Evolutionary conservation across 1,140 invertebrate species (phyloP), one percentile per base, ranked within the genome.

Genomic region (Papilio aristodemus): DNA sequence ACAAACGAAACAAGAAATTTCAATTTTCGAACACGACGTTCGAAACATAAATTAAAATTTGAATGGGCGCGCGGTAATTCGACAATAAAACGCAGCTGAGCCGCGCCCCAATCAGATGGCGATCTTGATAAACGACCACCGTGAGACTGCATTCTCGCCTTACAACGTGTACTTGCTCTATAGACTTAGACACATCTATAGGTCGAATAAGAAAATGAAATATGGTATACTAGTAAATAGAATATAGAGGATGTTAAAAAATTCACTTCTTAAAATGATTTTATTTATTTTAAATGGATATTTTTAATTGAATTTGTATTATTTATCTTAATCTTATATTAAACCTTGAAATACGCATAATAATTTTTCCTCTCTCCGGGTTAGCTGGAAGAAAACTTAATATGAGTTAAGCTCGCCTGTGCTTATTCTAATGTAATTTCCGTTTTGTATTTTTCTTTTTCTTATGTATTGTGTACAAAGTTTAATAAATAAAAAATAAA

Each of bases 51-150:
- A 90, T 90, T 91, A 89, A 91, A 91, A 91, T 91, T 85, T 81
- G 84, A 85, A 89, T 84, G 79, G 83, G 85, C 79, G 75, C 76
- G 74, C 70, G 76, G 85, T 87, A 86, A 89, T 87, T 89, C 81
- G 83, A 85, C 86, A 90, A 89, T 90, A 91, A 91, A 91, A 90
- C 87, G 86, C 89, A 91, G 87, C 89, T 91, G 87, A 89, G 86
- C 71, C 86, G 80, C 83, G 78, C 85, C 86, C 85, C 87, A 83
- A 89, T 90, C 85, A 84, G 79, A 84, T 81, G 84, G 84, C 86
- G 87, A 91, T 91, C 85, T 85, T 91, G 89, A 91, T 90, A 91
- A 91, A 91, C 85, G 86, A 91, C 58, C 84, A 76, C 78, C 83
- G 85, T 90, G 85, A 90, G 86, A 86, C 79, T 90, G 89, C 89